Conservation (phyloP, 2,113 vertebrate species). For the Cervus canadensis region DNA sequence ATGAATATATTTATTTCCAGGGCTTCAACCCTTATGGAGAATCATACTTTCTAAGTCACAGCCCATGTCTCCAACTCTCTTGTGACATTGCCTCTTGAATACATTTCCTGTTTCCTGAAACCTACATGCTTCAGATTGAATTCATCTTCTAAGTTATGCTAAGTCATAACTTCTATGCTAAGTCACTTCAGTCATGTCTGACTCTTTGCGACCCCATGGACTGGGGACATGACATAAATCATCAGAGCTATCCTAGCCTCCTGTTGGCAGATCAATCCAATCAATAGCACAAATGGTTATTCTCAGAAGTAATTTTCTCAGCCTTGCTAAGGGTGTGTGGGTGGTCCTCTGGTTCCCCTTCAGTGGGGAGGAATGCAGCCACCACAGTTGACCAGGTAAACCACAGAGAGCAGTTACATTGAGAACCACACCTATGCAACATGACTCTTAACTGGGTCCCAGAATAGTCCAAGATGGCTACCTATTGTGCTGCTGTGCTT, state of each 20-base stretch:
- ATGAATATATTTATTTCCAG: constrained; percentile 29
- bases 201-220: background rate
- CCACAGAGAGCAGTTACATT: background rate
- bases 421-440: background rate
- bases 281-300: background rate
- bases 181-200: background rate
- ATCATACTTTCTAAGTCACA: constrained; percentile 2
- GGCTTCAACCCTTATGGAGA: background rate
- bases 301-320: constrained; percentile 26
- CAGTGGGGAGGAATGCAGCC: background rate
- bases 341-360: background rate
- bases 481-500: background rate
- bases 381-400: background rate
- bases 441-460: background rate
- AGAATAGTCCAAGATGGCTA: background rate
- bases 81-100: constrained; percentile 11
- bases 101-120: background rate
- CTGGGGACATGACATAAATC: background rate
- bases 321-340: background rate
- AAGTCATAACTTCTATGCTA: background rate
- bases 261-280: background rate
- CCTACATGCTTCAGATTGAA: background rate
- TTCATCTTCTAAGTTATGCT: background rate
- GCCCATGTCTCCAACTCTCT: background rate
- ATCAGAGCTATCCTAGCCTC: background rate